Base-by-base conservation (phyloP, 2,113 vertebrate species). In the Empidonax alnorum region DNA sequence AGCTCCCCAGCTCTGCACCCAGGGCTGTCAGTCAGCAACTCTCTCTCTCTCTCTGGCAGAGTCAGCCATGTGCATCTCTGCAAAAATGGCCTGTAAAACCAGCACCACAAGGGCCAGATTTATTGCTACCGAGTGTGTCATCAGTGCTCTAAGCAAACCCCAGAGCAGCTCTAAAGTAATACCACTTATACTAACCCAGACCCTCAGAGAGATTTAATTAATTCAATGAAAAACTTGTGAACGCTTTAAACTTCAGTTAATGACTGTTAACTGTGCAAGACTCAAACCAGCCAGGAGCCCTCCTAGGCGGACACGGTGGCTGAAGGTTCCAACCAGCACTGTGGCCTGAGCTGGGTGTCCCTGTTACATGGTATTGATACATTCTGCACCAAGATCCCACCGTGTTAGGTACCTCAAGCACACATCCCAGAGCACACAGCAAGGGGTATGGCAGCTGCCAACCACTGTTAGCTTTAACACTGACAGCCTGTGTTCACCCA, bases 331-430 rank as follows among this genome's bases (percentile, higher is more conserved):
- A 4, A 35, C 39, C 44, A 21, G 44, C 23, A 8, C 33, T 44
- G 23, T 37, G 47, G 22, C 8, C 11, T 24, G 56, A 75, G 62
- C 46, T 53, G 47, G 20, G 18, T 52, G 14, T 47, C 49, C 31
- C 37, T 0, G 0, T 49, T 44, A 24, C 1, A 13, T 2, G 3
- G 14, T 27, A 7, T 50, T 19, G 25, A 52, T 17, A 19, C 49
- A 14, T 55, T 41, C 67, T 46, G 47, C 30, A 25, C 15, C 1
- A 0, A 86, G 47, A 39, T 14, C 11, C 5, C n/a, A 27, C 25
- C 5, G 14, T 27, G 49, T 50, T 50, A 50, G 4, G 14, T 27
- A 15, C 49, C 49, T 27, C 25, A 50, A 14, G 49, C 49, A 50
- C 49, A 50, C 49, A 27, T 25, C 14, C 24, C 25, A 27, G 49